Evolutionary conservation across 2,113 vertebrate species (phyloP).

Genomic region (Procapra przewalskii): DNA sequence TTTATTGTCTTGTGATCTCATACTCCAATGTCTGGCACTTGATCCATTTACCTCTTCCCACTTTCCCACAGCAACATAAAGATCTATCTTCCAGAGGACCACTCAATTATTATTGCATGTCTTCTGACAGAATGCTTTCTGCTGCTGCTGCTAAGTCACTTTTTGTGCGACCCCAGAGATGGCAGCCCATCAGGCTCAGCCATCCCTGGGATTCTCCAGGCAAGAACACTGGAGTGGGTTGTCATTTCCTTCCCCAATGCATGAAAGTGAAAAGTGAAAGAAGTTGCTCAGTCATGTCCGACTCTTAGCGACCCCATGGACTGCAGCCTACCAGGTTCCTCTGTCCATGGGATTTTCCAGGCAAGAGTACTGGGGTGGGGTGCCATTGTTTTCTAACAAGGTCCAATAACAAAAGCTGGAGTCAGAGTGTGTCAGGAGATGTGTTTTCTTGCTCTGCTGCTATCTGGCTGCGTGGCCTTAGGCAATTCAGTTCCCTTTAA

Average conservation of each 20-base stretch:
- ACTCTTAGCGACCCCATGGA: no score
- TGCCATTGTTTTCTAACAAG: background rate
- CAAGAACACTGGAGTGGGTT: no score
- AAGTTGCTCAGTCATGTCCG: no score
- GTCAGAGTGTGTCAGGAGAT: background rate
- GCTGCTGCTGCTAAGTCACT: no score
- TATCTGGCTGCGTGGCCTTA: background rate
- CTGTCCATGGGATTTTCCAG: no score
- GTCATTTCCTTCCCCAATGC: no score
- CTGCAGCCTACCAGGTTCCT: no score
- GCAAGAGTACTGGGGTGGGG: no score
- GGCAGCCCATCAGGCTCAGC: no score
- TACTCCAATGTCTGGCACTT: conserved; percentile 19
- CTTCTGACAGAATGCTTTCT: background rate
- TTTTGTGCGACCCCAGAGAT: no score
- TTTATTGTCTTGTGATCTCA: conserved; percentile 59
- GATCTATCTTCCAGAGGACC: background rate
- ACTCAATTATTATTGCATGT: background rate
- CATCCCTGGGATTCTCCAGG: no score
- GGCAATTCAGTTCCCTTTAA: background rate
- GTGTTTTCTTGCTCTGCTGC: background rate
- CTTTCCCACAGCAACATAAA: conserved; percentile 43
- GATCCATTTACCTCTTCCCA: conserved; percentile 27
- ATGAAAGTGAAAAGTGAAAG: no score
- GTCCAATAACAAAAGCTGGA: background rate